Evolutionary conservation across 2,888 invertebrate species (phyloP).

Genomic region (Drosophila koepferae): DNA sequence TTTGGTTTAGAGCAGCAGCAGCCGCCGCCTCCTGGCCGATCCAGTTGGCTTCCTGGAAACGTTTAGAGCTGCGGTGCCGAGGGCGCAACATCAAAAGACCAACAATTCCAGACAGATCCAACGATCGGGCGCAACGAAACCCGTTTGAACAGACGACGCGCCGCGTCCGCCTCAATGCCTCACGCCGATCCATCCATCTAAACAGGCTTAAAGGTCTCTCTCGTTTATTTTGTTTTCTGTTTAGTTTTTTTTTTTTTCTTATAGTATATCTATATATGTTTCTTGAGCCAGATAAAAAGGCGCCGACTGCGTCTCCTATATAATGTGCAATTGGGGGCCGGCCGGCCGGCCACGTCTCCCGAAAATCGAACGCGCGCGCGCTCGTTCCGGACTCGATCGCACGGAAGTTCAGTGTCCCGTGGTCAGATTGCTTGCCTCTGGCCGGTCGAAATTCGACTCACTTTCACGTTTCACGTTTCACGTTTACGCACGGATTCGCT

Average conservation of each 20-base stretch:
- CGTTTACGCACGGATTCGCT: slow-evolving; percentile 1
- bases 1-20: slow-evolving; percentile 48
- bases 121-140: slow-evolving; percentile 67
- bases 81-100: slow-evolving; percentile 80
- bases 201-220: slow-evolving; percentile 61
- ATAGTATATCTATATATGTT: not conserved
- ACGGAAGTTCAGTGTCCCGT: slow-evolving; percentile 27
- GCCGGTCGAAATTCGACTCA: slow-evolving; percentile 4
- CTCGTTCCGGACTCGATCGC: slow-evolving; percentile 27
- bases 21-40: slow-evolving; percentile 51
- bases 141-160: slow-evolving; percentile 68
- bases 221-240: slow-evolving; percentile 1
- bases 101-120: slow-evolving; percentile 53
- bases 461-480: slow-evolving; percentile 15
- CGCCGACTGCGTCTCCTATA: slow-evolving; percentile 64
- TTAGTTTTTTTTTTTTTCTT: not conserved
- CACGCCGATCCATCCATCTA: slow-evolving; percentile 78
- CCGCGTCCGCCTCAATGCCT: slow-evolving; percentile 61
- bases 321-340: slow-evolving; percentile 60
- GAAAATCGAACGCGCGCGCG: slow-evolving; percentile 19
- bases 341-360: slow-evolving; percentile 72
- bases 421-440: slow-evolving; percentile 5
- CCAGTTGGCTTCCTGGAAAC: slow-evolving; percentile 67
- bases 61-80: slow-evolving; percentile 59
- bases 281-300: slow-evolving; percentile 61